These are phyloP conservation scores for Microplitis manilae DNA, from an alignment of 2,888 invertebrate species.

Conservation along the genomic window DNA sequence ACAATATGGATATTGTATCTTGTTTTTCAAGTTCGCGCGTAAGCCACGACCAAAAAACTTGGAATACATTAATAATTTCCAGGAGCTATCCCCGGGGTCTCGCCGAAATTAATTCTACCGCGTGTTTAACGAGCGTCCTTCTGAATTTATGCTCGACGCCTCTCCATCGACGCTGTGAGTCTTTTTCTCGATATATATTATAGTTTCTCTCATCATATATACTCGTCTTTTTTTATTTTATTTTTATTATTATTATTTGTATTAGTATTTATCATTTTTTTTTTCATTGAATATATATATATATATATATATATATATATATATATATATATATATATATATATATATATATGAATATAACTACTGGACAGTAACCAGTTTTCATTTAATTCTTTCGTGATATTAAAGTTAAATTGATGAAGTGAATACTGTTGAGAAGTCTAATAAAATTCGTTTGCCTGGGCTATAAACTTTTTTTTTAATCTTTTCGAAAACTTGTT, in stretches of 20 bases:
- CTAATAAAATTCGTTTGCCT: not conserved
- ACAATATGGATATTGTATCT: not conserved
- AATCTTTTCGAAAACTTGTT: not conserved
- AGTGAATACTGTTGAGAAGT: not conserved
- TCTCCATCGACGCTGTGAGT: conserved; percentile 40
- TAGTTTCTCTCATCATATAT: conserved; percentile 18
- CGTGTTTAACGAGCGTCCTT: conserved; percentile 42
- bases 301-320: not conserved
- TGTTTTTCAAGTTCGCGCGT: conserved; percentile 30
- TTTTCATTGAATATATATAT: not conserved
- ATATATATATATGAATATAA: not conserved
- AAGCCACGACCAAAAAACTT: conserved; percentile 61
- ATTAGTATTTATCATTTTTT: not conserved
- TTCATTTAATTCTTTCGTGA: not conserved
- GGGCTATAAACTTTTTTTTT: not conserved
- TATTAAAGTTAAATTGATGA: not conserved
- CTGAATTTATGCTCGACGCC: conserved; percentile 45
- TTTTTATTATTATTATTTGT: conserved; percentile 9
- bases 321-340: not conserved
- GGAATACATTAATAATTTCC: conserved; percentile 67
- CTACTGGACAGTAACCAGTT: conserved; percentile 26
- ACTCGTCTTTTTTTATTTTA: conserved; percentile 30
- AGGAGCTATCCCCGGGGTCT: conserved; percentile 54
- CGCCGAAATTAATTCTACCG: conserved; percentile 48
- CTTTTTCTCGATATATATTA: conserved; percentile 22